Evolutionary conservation across 2,888 invertebrate species (phyloP), one percentile per base, ranked within the genome.

Genomic region (Patella pellucida): DNA sequence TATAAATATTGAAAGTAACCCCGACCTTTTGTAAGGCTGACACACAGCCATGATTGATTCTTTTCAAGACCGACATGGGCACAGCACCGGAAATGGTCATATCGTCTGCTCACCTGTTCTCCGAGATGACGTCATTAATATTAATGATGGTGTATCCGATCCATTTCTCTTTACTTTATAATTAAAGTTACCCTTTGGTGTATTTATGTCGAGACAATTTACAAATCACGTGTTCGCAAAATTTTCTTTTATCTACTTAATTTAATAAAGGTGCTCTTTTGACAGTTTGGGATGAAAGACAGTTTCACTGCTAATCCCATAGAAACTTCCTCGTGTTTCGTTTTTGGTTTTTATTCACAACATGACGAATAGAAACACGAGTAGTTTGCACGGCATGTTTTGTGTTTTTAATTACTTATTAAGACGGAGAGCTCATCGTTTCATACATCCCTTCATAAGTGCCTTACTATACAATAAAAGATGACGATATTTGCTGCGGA

Each of bases 341-440:
- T 62, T 62, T 62, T 62, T 7, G 12, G 14, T 23, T 41, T 62
- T 62, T 23, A 62, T 62, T 62, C 62, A 62, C 62, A 62, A 62
- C 19, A 62, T 62, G 62, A 23, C 62, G 62, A 62, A 19, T 62
- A 62, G 19, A 7, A 62, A 62, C 62, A 62, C 15, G 16, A 62
- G 62, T 62, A 62, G 62, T 62, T 62, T 62, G 62, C 62, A 62
- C 62, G 62, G 23, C 62, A 62, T 62, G 62, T 62, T 62, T 62
- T 62, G 19, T 62, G 14, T 23, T 62, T 62, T 62, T 14, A 23
- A 62, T 62, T 62, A 62, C 62, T 62, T 62, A 62, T 62, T 62
- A 23, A 23, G 14, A 23, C 2, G 62, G 14, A 62, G 19, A 62
- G 62, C 19, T 23, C 12, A 3, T 23, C 23, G 62, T 41, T 41